Conservation (phyloP, 2,888 invertebrate species). For the Esperia sulphurella region DNA sequence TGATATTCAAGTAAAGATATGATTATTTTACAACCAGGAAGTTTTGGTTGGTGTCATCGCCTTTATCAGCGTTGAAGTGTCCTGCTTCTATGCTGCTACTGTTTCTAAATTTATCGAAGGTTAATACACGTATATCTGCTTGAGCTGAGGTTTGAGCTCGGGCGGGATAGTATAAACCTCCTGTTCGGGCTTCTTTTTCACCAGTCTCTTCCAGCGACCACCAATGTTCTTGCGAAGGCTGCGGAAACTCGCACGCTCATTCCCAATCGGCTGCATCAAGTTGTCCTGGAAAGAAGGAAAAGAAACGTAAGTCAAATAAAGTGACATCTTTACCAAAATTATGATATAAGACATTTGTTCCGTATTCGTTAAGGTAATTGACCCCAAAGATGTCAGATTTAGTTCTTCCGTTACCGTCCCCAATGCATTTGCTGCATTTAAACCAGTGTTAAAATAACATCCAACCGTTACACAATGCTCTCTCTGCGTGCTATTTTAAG, state of each 20-base stretch:
- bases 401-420: constrained; percentile 50
- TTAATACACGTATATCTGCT: constrained; percentile 93
- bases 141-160: constrained; percentile 91
- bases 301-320: constrained; percentile 28
- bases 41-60: constrained; percentile 54
- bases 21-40: constrained; percentile 59
- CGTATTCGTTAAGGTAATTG: constrained; percentile 37
- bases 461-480: constrained; percentile 53
- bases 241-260: constrained; percentile 87
- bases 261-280: constrained; percentile 85
- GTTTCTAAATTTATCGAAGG: constrained; percentile 26
- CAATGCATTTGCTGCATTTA: constrained; percentile 51
- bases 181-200: constrained; percentile 90
- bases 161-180: constrained; percentile 92
- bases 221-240: constrained; percentile 92
- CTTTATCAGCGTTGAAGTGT: constrained; percentile 53
- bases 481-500: constrained; percentile 43
- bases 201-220: constrained; percentile 91
- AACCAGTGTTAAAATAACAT: constrained; percentile 37
- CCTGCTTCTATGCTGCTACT: constrained; percentile 60
- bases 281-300: constrained; percentile 84
- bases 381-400: constrained; percentile 41
- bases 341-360: constrained; percentile 1
- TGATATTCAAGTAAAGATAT: constrained; percentile 71
- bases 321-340: neutral